phyloP scores from a whole-genome alignment of 2,113 vertebrate genomes.

The Agapornis roseicollis region DNA sequence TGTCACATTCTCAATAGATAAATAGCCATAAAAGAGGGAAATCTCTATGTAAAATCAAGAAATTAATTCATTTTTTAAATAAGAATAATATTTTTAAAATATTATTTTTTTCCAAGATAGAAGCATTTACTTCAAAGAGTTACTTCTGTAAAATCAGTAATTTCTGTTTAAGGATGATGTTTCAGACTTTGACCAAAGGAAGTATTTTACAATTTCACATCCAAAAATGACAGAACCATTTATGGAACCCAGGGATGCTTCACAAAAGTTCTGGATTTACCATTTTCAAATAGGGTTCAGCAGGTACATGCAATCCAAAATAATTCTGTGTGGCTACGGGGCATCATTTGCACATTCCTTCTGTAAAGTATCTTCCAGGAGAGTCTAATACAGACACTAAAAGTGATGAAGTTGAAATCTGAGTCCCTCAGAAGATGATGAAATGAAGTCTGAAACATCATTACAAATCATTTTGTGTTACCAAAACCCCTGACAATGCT shows the following conservation, averaged over 20 bases:
- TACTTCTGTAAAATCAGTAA: neutral
- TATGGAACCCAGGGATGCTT: neutral
- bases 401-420: neutral
- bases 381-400: neutral
- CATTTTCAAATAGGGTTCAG: neutral
- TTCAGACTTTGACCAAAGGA: neutral
- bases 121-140: neutral
- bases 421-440: neutral
- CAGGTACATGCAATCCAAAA: neutral
- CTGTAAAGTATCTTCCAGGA: neutral
- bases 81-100: too few relatives aligned
- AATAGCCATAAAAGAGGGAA: rapidly evolving
- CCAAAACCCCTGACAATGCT: rapidly evolving
- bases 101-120: too few relatives aligned
- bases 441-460: neutral
- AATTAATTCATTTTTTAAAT: neutral
- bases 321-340: neutral
- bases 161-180: neutral
- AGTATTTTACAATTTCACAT: neutral
- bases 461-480: neutral
- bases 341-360: neutral
- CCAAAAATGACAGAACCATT: neutral
- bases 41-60: neutral
- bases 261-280: rapidly evolving
- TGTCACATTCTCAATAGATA: rapidly evolving